Base-by-base conservation (phyloP, 2,888 invertebrate species). In the Erpobdella octoculata region DNA sequence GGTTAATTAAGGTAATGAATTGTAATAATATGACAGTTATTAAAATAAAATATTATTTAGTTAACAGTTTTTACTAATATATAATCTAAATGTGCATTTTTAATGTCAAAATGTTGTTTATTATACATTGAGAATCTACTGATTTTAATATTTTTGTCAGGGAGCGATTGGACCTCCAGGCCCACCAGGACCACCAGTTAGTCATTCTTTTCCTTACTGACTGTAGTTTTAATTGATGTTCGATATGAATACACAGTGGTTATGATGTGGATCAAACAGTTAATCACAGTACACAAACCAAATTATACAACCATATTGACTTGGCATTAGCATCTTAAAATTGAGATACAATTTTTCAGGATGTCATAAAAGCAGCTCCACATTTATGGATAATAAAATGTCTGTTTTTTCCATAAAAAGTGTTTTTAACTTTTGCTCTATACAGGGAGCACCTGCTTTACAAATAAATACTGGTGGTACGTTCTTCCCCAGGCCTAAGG, bases 161-260 rank as follows among this genome's bases (percentile, higher is more conserved):
- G 83, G 83, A 35, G 73, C 79, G 18, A 77, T 81, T 38, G 84
- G 84, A 70, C 74, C 78, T 15, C 78, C 82, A 15, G 88, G 88
- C 59, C 80, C 84, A 59, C 86, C 87, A 9, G 88, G 75, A 61
- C 74, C 74, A 21, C 74, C 75, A n/a, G 75, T 69, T 3, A 69
- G 69, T 67, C 37, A 18, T 62, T n/a, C 28, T 62, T 62, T n/a
- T n/a, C n/a, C n/a, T n/a, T n/a, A n/a, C n/a, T n/a, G n/a, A n/a
- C n/a, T n/a, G n/a, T n/a, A n/a, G n/a, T n/a, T n/a, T n/a, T n/a
- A n/a, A n/a, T n/a, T n/a, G n/a, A n/a, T n/a, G n/a, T n/a, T n/a
- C n/a, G n/a, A n/a, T n/a, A n/a, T n/a, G n/a, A n/a, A n/a, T n/a
- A n/a, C n/a, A n/a, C n/a, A n/a, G n/a, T n/a, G n/a, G n/a, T n/a